A percentile compares a stretch with the other conserved stretches of the same genome.
These are phyloP conservation scores for Carduelis carduelis DNA, from an alignment of 2,797 vertebrate species.

Conservation along the genomic window DNA sequence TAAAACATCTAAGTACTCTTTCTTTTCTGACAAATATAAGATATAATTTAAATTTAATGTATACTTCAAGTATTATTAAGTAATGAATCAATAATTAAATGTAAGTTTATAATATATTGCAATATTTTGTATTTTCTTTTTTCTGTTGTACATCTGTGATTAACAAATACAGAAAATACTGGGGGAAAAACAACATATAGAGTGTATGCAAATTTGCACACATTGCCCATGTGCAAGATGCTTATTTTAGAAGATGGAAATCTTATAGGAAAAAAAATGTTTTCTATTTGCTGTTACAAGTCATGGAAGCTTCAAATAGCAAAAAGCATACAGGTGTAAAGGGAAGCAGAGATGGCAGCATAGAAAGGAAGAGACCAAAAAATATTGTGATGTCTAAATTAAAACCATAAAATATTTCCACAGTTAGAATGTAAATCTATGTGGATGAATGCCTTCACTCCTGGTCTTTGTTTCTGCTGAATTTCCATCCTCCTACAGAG, in stretches of 20 bases:
- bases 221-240: not conserved
- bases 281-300: not conserved
- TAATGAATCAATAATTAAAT: conserved; percentile 21
- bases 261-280: not conserved
- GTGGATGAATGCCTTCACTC: not conserved
- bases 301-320: not conserved
- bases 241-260: not conserved
- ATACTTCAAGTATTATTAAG: conserved; percentile 42
- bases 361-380: not conserved
- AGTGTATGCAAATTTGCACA: not conserved
- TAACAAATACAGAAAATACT: not conserved
- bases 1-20: conserved; percentile 46
- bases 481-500: not conserved
- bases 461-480: not conserved
- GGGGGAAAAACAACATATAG: fast-evolving
- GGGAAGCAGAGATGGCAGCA: not conserved
- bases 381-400: not conserved
- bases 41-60: conserved; percentile 61
- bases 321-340: not conserved
- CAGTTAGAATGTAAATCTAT: not conserved
- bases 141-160: not conserved
- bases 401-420: not conserved
- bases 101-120: conserved; percentile 1
- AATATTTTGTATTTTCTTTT: not conserved
- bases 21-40: conserved; percentile 57